phyloP scores from a whole-genome alignment of 2,888 invertebrate genomes.

The Agriopis aurantiaria region DNA sequence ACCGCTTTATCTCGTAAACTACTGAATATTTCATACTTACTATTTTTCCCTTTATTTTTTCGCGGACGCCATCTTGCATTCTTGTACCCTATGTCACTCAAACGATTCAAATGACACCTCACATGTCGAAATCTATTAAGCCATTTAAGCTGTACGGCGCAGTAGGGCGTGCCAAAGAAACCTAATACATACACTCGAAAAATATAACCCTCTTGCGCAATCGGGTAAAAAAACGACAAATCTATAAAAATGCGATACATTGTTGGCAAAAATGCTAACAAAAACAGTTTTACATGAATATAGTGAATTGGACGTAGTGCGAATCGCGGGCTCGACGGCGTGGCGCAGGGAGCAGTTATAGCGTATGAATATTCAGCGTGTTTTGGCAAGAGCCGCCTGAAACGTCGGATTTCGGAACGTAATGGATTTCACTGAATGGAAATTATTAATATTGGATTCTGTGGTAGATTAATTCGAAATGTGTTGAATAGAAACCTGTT shows the following conservation, averaged over 20 bases:
- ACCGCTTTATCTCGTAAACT: too few relatives aligned
- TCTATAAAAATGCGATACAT: constrained; percentile 9
- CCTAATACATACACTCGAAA: too few relatives aligned
- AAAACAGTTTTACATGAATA: constrained; percentile 37
- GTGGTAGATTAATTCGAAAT: constrained; percentile 28
- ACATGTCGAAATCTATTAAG: too few relatives aligned
- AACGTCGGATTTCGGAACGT: constrained; percentile 35
- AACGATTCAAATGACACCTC: too few relatives aligned
- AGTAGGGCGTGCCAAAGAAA: too few relatives aligned
- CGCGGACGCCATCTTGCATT: too few relatives aligned
- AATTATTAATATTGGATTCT: constrained; percentile 41
- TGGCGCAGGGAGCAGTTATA: constrained; percentile 42
- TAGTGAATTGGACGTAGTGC: constrained; percentile 30
- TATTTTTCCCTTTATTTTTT: too few relatives aligned
- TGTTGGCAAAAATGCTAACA: constrained; percentile 18
- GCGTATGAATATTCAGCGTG: constrained; percentile 58
- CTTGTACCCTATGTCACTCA: too few relatives aligned
- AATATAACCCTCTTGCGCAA: too few relatives aligned
- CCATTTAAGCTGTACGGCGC: too few relatives aligned
- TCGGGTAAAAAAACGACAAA: neutral
- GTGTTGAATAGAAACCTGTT: constrained; percentile 22
- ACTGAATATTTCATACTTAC: too few relatives aligned
- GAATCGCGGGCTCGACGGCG: constrained; percentile 10
- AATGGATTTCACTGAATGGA: constrained; percentile 38
- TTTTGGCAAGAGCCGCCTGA: constrained; percentile 49